A percentile compares a stretch with the other conserved stretches of the same genome.
phyloP scores from a whole-genome alignment of 2,797 vertebrate species.

The Gallinago stenura region DNA sequence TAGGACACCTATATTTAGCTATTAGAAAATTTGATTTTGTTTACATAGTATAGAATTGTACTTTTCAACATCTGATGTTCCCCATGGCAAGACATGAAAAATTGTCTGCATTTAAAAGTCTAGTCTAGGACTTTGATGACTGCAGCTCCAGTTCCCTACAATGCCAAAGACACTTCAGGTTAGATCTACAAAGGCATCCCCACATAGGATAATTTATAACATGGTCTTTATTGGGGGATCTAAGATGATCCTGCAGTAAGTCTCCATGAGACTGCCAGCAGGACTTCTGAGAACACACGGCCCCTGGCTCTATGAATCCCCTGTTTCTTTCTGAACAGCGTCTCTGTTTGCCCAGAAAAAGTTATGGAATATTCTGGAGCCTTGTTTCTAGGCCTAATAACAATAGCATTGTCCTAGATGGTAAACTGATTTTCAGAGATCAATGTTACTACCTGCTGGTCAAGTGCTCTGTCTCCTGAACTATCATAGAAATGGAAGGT shows the following conservation, averaged over 20 bases:
- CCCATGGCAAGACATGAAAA: neutral
- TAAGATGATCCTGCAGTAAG: neutral
- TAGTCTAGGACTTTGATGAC: neutral
- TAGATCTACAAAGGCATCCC: neutral
- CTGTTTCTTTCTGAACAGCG: neutral
- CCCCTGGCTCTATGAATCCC: neutral
- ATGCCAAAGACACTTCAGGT: neutral
- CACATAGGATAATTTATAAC: neutral
- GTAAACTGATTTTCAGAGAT: neutral
- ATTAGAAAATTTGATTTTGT: neutral
- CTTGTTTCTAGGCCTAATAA: neutral
- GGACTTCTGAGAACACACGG: neutral
- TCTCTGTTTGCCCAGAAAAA: neutral
- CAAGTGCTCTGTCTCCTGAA: neutral
- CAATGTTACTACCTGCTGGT: neutral
- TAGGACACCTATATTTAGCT: neutral
- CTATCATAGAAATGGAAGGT: fast-evolving
- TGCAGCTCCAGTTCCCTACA: neutral
- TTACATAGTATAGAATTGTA: neutral
- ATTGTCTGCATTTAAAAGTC: neutral
- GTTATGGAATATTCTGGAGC: neutral
- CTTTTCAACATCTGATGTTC: neutral
- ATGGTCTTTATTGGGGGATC: neutral
- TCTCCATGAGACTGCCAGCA: neutral
- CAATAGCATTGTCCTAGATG: neutral